Evolutionary conservation across 2,797 vertebrate genomes (phyloP), one percentile per base, ranked within the genome.

Genomic region (Anguilla obscura): DNA sequence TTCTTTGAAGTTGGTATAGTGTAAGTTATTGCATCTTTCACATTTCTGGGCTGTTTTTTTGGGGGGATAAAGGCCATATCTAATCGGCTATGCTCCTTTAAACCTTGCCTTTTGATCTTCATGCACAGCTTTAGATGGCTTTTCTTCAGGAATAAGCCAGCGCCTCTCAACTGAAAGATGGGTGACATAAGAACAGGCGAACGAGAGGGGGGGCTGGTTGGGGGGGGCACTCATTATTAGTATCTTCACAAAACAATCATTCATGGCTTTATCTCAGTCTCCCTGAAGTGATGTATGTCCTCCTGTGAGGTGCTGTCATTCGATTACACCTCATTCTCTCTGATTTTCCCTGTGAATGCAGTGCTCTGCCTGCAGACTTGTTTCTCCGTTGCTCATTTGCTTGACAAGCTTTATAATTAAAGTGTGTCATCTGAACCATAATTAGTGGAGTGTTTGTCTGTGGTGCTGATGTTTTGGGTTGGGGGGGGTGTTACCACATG

Each of bases 331-430:
- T 1, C 18, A 71, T n/a, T 16, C 63, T 18, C 50, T 45, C 27
- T 60, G 16, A 40, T 58, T 79, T 24, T 50, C 10, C 24, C 76
- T 36, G 36, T 50, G 45, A 27, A 48, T 36, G 30, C 30, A 40
- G 56, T 24, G 0, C 50, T 27, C 60, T 24, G n/a, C 14, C 48
- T 12, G 36, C 10, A 12, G 27, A 10, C 79, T 66, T 27, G 12
- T 86, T 63, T 79, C 71, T 36, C 83, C 7, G 83, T 21, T 40
- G 66, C 30, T 86, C 7, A 0, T 88, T 86, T 69, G 24, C 88
- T 76, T 69, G 27, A 85, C 9, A 6, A 85, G 83, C 40, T 27
- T 8, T 40, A 54, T 66, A 52, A 36, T 84, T 66, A 50, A 74
- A 82, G 71, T 27, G 27, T 21, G 74, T 71, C 74, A 58, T 85